A percentile compares a stretch with the other conserved stretches of the same genome.
phyloP scores from a whole-genome alignment of 2,888 invertebrate genomes.

The Macaria notata region DNA sequence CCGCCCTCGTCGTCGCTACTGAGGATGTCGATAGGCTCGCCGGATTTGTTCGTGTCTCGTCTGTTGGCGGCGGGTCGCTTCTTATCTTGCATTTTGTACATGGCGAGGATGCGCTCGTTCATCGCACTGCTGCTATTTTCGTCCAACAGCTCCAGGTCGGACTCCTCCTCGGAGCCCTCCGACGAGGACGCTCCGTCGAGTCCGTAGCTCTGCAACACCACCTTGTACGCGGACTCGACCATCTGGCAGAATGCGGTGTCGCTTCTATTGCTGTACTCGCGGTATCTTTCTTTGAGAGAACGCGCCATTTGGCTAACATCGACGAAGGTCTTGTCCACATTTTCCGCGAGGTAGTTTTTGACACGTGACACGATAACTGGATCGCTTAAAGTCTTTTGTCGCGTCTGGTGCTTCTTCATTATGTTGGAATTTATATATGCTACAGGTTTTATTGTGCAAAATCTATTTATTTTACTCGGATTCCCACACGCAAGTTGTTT shows the following conservation, averaged over 20 bases:
- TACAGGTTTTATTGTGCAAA: constrained; percentile 18
- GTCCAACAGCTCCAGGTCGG: constrained; percentile 88
- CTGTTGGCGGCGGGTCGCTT: constrained; percentile 65
- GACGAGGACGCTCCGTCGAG: constrained; percentile 82
- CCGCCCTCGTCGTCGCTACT: constrained; percentile 71
- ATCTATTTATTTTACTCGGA: constrained; percentile 29
- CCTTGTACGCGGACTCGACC: constrained; percentile 90
- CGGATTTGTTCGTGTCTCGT: constrained; percentile 63
- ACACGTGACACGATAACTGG: constrained; percentile 83
- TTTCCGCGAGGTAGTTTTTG: constrained; percentile 90
- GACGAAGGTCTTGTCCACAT: constrained; percentile 90
- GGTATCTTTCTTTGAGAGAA: constrained; percentile 86
- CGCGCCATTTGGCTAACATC: constrained; percentile 93
- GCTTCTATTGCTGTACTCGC: constrained; percentile 92
- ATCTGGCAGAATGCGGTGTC: constrained; percentile 88
- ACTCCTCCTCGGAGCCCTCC: constrained; percentile 83
- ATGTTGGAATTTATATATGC: constrained; percentile 32
- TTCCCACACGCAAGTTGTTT: constrained; percentile 51
- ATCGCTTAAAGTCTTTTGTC: constrained; percentile 76
- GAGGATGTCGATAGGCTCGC: constrained; percentile 74
- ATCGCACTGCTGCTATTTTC: constrained; percentile 91
- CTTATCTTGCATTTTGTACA: constrained; percentile 78
- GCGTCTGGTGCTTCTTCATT: constrained; percentile 79
- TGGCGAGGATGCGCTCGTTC: constrained; percentile 78
- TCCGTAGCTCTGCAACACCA: constrained; percentile 86